Evolutionary conservation across 2,888 invertebrate species (phyloP), one percentile per base, ranked within the genome.

Genomic region (Microchrysa polita): DNA sequence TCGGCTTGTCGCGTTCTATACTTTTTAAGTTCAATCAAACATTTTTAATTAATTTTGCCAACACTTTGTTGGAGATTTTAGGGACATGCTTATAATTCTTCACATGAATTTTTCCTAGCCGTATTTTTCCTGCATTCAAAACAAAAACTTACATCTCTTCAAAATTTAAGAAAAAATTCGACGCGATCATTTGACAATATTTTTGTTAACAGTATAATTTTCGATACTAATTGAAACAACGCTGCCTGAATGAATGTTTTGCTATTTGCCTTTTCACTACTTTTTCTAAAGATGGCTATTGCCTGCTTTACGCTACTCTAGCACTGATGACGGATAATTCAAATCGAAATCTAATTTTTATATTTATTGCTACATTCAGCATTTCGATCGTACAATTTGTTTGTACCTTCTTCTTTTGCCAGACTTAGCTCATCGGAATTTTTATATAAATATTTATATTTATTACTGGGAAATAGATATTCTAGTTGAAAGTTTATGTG

Each of bases 221-320:
- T 34, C 76, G 80, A 80, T 80, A 79, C 76, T 81, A 81, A 80
- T 82, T 80, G 79, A 82, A 82, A 82, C 81, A 83, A 82, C 81
- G 80, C 80, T 81, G 82, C 78, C 40, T 59, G 79, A 74, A 73
- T 80, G 80, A 77, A 77, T 80, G 79, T 74, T 73, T 74, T 72
- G 22, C 18, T 23, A 73, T 74, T 60, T 73, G 74, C 73, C 71
- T 73, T 73, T 65, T 73, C 69, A 69, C 73, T 75, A 67, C 22
- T 63, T 73, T 74, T 73, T 34, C 27, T 34, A 34, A 34, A 34
- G 27, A 34, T 34, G 27, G 27, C 27, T 34, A 34, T 34, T 34
- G 27, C 27, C 27, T 34, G 27, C 27, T 34, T 34, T 34, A n/a
- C n/a, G 27, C 7, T 34, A 34, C 27, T 34, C 2, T 7, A 34